Evolutionary conservation across 2,113 vertebrate genomes (phyloP).

Genomic region (Pseudorectes ferrugineus): DNA sequence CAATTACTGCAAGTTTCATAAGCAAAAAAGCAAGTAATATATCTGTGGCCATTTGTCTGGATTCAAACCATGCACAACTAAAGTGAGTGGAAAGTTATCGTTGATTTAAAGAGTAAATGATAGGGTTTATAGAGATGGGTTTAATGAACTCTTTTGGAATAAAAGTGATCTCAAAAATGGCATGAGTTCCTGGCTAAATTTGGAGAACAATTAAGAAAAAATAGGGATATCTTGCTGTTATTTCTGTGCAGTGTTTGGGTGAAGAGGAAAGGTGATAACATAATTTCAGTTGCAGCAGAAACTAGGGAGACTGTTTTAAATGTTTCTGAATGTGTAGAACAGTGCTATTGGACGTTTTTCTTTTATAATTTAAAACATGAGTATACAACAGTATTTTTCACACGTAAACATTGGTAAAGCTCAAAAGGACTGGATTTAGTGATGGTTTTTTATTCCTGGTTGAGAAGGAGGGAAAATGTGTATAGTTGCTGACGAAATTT

Average conservation of each 20-base stretch:
- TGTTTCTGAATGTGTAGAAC: neutral
- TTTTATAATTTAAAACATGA: neutral
- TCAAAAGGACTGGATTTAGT: neutral
- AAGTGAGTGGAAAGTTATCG: neutral
- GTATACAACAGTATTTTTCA: neutral
- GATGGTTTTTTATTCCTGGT: fast-evolving
- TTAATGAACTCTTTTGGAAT: neutral
- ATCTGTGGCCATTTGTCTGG: neutral
- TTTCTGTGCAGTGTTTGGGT: neutral
- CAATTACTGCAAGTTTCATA: neutral
- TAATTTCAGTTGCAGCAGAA: neutral
- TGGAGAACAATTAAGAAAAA: neutral
- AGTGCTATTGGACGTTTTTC: neutral
- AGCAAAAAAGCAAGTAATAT: neutral
- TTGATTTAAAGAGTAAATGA: neutral
- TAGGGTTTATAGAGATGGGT: neutral
- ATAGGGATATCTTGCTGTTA: neutral
- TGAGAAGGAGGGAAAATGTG: neutral
- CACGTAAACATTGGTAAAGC: neutral
- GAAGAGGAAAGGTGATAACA: neutral
- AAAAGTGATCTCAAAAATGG: neutral
- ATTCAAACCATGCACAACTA: neutral
- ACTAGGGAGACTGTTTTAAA: neutral
- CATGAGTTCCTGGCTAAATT: neutral
- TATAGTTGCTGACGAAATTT: neutral